These are phyloP conservation scores for Salvator merianae DNA, from an alignment of 2,113 vertebrate genomes.

Conservation along the genomic window DNA sequence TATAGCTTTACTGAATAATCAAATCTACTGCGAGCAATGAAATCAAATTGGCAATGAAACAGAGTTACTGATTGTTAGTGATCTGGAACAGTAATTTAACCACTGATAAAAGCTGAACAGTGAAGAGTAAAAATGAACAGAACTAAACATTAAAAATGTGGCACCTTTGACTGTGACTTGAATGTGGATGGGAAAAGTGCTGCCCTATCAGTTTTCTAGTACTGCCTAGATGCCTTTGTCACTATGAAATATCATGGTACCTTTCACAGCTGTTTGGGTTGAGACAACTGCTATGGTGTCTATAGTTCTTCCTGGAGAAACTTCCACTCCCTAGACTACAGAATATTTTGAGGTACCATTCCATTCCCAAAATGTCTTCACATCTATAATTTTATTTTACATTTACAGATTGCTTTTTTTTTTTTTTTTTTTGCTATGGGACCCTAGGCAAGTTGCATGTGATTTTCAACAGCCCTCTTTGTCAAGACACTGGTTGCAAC, in stretches of 20 bases:
- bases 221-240: neutral
- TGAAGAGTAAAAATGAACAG: neutral
- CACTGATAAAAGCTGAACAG: neutral
- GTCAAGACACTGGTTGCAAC: too few relatives aligned
- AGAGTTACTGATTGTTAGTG: neutral
- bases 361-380: too few relatives aligned
- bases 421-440: too few relatives aligned
- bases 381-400: too few relatives aligned
- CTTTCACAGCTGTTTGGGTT: neutral
- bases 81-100: neutral
- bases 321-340: too few relatives aligned
- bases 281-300: neutral
- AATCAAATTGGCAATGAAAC: neutral
- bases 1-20: neutral
- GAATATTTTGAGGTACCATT: too few relatives aligned
- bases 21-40: neutral
- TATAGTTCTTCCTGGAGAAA: neutral
- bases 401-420: too few relatives aligned
- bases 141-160: neutral
- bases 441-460: too few relatives aligned
- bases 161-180: neutral
- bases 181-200: neutral
- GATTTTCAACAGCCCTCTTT: too few relatives aligned
- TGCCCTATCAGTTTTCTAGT: neutral
- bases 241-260: neutral